These are phyloP conservation scores for Gopherus evgoodei DNA, from an alignment of 2,113 vertebrate species.

Conservation along the genomic window DNA sequence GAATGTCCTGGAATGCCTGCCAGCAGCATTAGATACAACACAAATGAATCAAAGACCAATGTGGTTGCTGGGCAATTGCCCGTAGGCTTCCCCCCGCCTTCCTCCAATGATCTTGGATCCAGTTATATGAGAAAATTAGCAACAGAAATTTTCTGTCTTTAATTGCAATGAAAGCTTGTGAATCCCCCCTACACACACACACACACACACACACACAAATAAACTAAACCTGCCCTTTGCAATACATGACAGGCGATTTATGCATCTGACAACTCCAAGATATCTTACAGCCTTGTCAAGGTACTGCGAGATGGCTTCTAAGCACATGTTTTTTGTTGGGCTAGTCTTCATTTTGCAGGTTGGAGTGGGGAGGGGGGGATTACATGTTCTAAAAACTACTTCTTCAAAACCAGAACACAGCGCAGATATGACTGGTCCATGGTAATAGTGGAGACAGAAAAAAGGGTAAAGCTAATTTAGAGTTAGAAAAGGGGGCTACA, in stretches of 20 bases:
- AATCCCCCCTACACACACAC: neutral
- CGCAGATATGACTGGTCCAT: fast-evolving
- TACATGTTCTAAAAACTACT: neutral
- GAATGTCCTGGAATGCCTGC: neutral
- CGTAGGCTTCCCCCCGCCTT: no score
- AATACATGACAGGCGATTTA: fast-evolving
- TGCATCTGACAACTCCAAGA: neutral
- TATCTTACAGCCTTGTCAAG: neutral
- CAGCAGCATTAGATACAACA: neutral
- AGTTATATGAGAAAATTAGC: constrained; percentile 12
- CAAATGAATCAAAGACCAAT: neutral
- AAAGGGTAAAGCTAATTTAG: neutral
- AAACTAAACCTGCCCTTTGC: neutral
- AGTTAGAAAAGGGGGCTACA: neutral
- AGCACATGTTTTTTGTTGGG: neutral
- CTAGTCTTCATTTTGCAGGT: neutral
- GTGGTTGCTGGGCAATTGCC: neutral
- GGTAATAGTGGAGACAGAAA: neutral
- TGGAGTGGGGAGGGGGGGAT: no score
- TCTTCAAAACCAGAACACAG: neutral
- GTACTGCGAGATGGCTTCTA: neutral
- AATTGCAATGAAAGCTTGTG: constrained; percentile 14
- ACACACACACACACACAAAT: neutral
- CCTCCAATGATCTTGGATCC: neutral
- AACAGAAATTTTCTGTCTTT: constrained; percentile 36